phyloP scores from a whole-genome alignment of 2,797 vertebrate species.

The Typhlichthys subterraneus region DNA sequence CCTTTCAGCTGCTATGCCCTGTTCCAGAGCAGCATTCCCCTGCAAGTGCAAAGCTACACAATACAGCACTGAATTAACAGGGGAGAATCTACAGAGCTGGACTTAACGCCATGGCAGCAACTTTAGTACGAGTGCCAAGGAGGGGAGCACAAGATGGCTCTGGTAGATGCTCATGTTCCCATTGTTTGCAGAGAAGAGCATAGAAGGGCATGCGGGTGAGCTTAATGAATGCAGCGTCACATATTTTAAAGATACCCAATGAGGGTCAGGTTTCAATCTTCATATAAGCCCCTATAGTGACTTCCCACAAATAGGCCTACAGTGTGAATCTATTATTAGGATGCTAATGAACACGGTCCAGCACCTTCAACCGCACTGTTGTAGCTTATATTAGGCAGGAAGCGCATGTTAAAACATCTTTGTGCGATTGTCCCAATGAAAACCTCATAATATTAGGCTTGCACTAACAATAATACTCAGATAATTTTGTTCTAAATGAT shows the following conservation, averaged over 20 bases:
- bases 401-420: background rate
- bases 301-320: constrained; percentile 60
- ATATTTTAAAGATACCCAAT: constrained; percentile 52
- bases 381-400: constrained; percentile 14
- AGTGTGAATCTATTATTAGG: constrained; percentile 74
- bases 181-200: background rate
- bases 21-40: constrained; percentile 26
- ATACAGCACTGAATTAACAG: constrained; percentile 23
- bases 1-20: constrained; percentile 55
- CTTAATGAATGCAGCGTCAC: constrained; percentile 40
- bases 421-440: background rate
- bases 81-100: constrained; percentile 9
- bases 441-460: background rate
- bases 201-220: constrained; percentile 14
- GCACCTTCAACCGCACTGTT: constrained; percentile 41
- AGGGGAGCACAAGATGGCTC: background rate
- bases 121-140: background rate
- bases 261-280: constrained; percentile 73
- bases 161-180: constrained; percentile 1
- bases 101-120: constrained; percentile 7
- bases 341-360: constrained; percentile 51
- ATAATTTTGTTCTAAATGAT: too few species aligned
- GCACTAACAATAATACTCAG: too few species aligned
- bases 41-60: constrained; percentile 38
- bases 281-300: constrained; percentile 40